Evolutionary conservation across 1,140 invertebrate species (phyloP).

Genomic region (Brachionus rubens): DNA sequence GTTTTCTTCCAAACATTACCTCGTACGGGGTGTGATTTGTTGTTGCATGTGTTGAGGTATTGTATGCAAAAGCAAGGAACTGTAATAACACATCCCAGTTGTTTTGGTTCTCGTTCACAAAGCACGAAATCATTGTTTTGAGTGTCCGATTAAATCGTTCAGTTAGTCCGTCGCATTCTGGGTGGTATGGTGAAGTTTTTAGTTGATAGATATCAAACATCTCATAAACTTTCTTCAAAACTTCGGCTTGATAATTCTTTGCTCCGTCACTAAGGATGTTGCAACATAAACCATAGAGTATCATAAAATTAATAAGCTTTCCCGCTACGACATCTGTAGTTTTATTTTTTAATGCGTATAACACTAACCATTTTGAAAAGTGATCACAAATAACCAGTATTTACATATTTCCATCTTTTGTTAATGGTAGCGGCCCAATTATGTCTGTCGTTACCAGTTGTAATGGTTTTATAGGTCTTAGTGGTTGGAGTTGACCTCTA

Average conservation of each 20-base stretch:
- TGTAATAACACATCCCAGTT: conserved; percentile 17
- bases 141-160: not conserved
- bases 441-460: conserved; percentile 47
- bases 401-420: conserved; percentile 51
- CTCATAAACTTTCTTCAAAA: conserved; percentile 38
- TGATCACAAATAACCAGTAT: conserved; percentile 55
- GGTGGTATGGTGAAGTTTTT: not conserved
- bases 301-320: not conserved
- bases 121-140: not conserved
- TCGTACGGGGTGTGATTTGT: conserved; percentile 8
- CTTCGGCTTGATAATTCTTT: conserved; percentile 47
- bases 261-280: conserved; percentile 6
- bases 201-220: conserved; percentile 5
- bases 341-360: conserved; percentile 48
- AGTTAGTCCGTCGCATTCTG: not conserved
- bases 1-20: no score
- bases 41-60: conserved; percentile 15
- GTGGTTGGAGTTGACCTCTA: not conserved
- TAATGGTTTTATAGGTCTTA: not conserved
- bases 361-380: conserved; percentile 59
- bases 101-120: not conserved
- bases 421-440: conserved; percentile 47
- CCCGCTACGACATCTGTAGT: not conserved
- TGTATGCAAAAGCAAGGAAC: not conserved
- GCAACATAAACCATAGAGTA: not conserved